These are phyloP conservation scores for Oceanites oceanicus DNA, from an alignment of 2,113 vertebrate genomes.

Conservation along the genomic window DNA sequence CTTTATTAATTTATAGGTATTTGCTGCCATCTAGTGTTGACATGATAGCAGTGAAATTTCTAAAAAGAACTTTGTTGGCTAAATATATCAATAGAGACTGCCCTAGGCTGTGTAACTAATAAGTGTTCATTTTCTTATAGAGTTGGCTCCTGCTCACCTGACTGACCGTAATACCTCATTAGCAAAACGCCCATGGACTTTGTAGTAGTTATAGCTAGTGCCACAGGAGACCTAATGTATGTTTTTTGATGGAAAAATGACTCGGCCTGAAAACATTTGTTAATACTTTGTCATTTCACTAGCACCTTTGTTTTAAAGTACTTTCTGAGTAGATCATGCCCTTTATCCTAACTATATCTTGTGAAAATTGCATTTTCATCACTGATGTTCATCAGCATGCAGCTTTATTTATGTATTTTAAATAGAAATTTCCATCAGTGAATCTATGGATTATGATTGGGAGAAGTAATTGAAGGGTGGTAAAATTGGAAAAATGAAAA, in stretches of 20 bases:
- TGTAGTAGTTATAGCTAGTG: background rate
- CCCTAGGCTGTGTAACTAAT: background rate
- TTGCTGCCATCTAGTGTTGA: slow-evolving; percentile 66
- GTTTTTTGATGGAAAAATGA: background rate
- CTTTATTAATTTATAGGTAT: background rate
- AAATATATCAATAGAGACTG: background rate
- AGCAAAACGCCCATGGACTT: background rate
- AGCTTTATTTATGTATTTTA: background rate
- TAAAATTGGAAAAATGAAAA: background rate
- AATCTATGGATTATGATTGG: background rate
- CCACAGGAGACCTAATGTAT: background rate
- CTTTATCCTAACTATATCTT: background rate
- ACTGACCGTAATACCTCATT: background rate
- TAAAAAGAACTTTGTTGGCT: background rate
- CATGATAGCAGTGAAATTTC: background rate
- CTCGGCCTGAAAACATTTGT: background rate
- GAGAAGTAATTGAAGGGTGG: background rate
- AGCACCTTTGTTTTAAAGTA: background rate
- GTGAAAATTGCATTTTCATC: background rate
- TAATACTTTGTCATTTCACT: background rate
- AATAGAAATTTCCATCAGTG: background rate
- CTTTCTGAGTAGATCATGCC: background rate
- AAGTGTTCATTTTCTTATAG: background rate
- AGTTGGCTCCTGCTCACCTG: background rate
- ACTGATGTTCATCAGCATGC: background rate